Evolutionary conservation across 2,888 invertebrate species (phyloP), one percentile per base, ranked within the genome.

Genomic region (Fragum sueziense): DNA sequence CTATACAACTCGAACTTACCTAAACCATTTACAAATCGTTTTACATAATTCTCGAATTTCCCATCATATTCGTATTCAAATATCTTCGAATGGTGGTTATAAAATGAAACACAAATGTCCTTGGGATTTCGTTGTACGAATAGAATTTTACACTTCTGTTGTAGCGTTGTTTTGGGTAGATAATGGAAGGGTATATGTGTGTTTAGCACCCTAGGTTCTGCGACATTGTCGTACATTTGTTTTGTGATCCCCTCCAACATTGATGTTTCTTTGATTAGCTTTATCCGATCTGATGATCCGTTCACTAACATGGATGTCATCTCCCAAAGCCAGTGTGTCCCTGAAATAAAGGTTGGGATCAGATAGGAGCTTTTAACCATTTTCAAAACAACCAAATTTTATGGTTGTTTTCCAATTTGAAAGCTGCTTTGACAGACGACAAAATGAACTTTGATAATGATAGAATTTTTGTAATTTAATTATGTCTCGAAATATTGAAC

Each of bases 271-370:
- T 88, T 88, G 25, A 85, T 82, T n/a, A 78, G 70, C 14, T 78
- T 79, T 11, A 86, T 74, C 33, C 88, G 69, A 54, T 88, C 86
- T 2, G 88, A 82, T 61, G 84, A 80, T 65, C 79, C 76, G 62
- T 82, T 82, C 0, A 80, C 65, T 54, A 88, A 65, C 88, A 88
- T 88, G 34, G 84, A 80, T 34, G 85, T 79, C 33, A 88, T 79
- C 74, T 88, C 88, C 87, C 87, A 88, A 47, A 88, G 27, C 88
- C 88, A 88, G 59, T 88, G 88, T 4, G 88, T 88, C 0, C 88
- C 88, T 82, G 68, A 1, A 74, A 54, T 20, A 61, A 37, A n/a
- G n/a, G n/a, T n/a, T n/a, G n/a, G n/a, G n/a, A n/a, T n/a, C n/a
- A n/a, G n/a, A n/a, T n/a, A n/a, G n/a, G n/a, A n/a, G n/a, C n/a